A percentile compares a stretch with the other conserved stretches of the same genome.
These are phyloP conservation scores for Drosophila maculinotata DNA, from an alignment of 2,888 invertebrate genomes.

Conservation along the genomic window DNA sequence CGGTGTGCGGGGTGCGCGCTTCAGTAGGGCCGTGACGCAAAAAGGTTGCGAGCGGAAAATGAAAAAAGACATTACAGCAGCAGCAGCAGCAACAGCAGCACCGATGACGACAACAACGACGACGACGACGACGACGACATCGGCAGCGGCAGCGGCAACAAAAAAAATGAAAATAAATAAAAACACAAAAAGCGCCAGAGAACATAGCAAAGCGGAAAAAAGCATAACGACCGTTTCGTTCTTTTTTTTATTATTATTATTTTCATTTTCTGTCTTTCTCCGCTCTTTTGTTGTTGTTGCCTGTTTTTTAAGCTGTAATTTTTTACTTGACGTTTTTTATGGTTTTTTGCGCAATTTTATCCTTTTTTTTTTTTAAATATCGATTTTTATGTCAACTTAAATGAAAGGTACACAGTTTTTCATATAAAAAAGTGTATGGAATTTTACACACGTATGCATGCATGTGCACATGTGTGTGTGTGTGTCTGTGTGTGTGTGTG, in stretches of 20 bases:
- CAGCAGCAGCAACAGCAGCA: conserved; percentile 48
- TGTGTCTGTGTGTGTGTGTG: conserved; percentile 2
- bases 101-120: conserved; percentile 17
- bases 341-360: conserved; percentile 68
- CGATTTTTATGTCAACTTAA: conserved; percentile 82
- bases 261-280: conserved; percentile 77
- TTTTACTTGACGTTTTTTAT: conserved; percentile 77
- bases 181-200: conserved; percentile 61
- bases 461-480: conserved; percentile 1
- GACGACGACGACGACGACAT: conserved; percentile 11
- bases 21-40: conserved; percentile 57
- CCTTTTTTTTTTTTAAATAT: conserved; percentile 78
- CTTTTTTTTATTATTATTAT: conserved; percentile 73
- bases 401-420: conserved; percentile 81
- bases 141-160: conserved; percentile 30
- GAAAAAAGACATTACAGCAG: conserved; percentile 77
- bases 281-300: conserved; percentile 49
- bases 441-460: conserved; percentile 36
- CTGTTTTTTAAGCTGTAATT: conserved; percentile 79
- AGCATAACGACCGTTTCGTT: conserved; percentile 81
- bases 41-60: conserved; percentile 80
- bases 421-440: conserved; percentile 61
- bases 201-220: conserved; percentile 65
- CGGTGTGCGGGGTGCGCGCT: conserved; percentile 11
- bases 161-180: conserved; percentile 54